Percentiles rank a stretch among this genome's conserved stretches.
Evolutionary conservation across 30 jellyfish, hydroid and myxozoan genomes (phyloP).

Genomic region (Chironex yamaguchii): DNA sequence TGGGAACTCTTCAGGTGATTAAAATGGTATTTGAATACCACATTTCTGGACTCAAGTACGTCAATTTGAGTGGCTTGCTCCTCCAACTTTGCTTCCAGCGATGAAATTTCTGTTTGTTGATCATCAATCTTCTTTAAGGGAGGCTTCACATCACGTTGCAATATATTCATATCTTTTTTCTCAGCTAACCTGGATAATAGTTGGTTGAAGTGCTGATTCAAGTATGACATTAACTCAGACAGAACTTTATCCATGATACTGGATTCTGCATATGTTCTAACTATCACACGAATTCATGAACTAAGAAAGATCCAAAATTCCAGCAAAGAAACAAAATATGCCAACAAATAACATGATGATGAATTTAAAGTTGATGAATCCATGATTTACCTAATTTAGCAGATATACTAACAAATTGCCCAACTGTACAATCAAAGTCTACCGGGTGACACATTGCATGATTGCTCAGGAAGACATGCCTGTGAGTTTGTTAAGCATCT

Average conservation of each 20-base stretch:
- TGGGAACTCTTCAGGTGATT: constrained; percentile 18
- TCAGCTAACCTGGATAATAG: constrained; percentile 22
- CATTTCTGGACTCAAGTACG: constrained; percentile 1
- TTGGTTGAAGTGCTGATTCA: constrained; percentile 50
- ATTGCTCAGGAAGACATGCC: no score
- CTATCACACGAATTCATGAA: constrained; percentile 24
- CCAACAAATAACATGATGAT: no score
- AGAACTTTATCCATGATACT: constrained; percentile 25
- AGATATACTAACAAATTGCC: no score
- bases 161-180: constrained; percentile 7
- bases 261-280: constrained; percentile 26
- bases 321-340: background rate
- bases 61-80: constrained; percentile 12
- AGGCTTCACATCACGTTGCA: constrained; percentile 8
- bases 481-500: no score
- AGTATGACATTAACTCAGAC: constrained; percentile 41
- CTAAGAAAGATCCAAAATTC: background rate
- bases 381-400: no score
- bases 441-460: no score
- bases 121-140: constrained; percentile 24
- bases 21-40: background rate
- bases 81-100: constrained; percentile 26
- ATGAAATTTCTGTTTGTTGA: constrained; percentile 17
- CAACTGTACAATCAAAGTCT: no score
- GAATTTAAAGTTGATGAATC: no score